These are phyloP conservation scores for Andrena haemorrhoa DNA, from an alignment of 2,888 invertebrate species.

Conservation along the genomic window DNA sequence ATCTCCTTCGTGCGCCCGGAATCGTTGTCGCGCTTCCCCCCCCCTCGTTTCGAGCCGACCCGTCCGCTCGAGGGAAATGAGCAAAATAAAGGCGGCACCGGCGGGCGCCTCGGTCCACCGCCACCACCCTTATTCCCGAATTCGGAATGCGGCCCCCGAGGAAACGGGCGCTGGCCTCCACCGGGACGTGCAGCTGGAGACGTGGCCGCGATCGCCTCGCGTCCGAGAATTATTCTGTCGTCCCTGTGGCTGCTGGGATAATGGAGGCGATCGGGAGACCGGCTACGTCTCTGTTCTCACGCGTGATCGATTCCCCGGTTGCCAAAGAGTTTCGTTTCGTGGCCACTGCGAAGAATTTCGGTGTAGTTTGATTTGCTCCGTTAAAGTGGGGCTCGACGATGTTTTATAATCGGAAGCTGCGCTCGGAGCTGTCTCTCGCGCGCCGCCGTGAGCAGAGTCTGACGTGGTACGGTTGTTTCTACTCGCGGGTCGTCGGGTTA, in stretches of 20 bases:
- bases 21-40: constrained; percentile 55
- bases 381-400: background rate
- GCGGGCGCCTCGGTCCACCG: constrained; percentile 67
- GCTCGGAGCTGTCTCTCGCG: too few species aligned
- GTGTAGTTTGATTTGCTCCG: background rate
- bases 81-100: constrained; percentile 79
- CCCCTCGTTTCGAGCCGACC: constrained; percentile 45
- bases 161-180: constrained; percentile 18
- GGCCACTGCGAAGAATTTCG: background rate
- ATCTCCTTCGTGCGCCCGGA: constrained; percentile 30
- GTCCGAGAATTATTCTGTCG: constrained; percentile 61
- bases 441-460: too few species aligned
- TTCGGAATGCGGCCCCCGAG: constrained; percentile 77
- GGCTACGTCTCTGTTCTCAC: constrained; percentile 68
- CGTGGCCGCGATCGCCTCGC: constrained; percentile 39
- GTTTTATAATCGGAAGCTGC: background rate
- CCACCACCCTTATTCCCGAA: constrained; percentile 77
- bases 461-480: too few species aligned
- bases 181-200: constrained; percentile 30
- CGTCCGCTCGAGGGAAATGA: constrained; percentile 78
- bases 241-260: constrained; percentile 40
- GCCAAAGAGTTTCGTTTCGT: background rate
- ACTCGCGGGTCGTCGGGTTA: too few species aligned
- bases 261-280: constrained; percentile 36
- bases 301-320: constrained; percentile 19